Evolutionary conservation across 2,113 vertebrate genomes (phyloP).

Genomic region (Grantiella picta): DNA sequence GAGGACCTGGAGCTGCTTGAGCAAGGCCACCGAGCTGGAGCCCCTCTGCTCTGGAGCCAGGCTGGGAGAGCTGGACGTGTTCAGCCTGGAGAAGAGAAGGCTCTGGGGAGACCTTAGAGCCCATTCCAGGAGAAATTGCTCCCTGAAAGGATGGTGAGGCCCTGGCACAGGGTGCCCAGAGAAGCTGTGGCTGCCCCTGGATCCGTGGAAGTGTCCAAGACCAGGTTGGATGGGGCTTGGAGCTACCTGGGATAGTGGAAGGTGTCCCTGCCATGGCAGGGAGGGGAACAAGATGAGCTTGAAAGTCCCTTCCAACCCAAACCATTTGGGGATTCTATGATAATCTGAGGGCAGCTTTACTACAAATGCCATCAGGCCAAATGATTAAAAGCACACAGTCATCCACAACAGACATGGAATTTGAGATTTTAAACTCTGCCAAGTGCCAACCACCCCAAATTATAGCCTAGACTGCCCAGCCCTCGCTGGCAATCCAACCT

Average conservation of each 20-base stretch:
- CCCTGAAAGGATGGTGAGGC: background rate
- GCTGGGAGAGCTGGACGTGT: background rate
- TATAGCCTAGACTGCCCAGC: background rate
- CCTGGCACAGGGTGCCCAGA: background rate
- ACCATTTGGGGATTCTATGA: background rate
- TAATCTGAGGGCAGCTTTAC: background rate
- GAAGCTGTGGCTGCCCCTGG: background rate
- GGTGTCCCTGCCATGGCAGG: background rate
- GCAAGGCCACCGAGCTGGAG: rapidly evolving
- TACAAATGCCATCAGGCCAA: background rate
- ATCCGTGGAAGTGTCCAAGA: background rate
- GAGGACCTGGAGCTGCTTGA: background rate
- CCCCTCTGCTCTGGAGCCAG: background rate
- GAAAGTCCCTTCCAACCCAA: background rate
- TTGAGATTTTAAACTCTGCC: background rate
- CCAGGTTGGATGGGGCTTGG: rapidly evolving
- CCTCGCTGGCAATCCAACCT: background rate
- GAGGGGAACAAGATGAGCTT: background rate
- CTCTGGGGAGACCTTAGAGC: background rate
- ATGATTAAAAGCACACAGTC: background rate
- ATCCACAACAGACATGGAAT: background rate
- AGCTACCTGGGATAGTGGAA: background rate
- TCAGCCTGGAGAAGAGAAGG: background rate
- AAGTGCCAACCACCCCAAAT: background rate
- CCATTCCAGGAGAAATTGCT: background rate